Evolutionary conservation across 1,140 invertebrate genomes (phyloP).

Genomic region (Cyphomyrmex costatus): DNA sequence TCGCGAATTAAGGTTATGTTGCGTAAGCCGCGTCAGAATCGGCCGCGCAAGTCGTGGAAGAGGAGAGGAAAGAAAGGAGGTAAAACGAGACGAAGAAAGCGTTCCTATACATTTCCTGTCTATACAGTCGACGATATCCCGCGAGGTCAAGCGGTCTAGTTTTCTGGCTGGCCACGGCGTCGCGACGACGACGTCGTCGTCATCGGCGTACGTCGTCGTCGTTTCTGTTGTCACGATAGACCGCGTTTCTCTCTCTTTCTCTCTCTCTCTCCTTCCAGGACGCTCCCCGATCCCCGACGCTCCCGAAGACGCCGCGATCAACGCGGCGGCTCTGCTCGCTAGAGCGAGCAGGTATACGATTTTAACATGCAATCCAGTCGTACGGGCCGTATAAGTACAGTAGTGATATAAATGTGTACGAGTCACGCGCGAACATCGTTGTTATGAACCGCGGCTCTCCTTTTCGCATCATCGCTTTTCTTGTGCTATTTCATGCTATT

Average conservation of each 20-base stretch:
- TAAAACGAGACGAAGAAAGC: not conserved
- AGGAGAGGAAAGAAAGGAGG: not conserved
- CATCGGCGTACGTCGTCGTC: not conserved
- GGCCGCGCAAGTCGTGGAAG: not conserved
- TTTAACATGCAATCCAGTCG: not conserved
- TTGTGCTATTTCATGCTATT: slow-evolving; percentile 4
- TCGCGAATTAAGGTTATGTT: slow-evolving; percentile 38
- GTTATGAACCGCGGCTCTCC: not conserved
- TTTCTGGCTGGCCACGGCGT: not conserved
- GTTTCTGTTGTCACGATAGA: slow-evolving; percentile 8
- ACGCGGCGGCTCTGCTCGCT: not conserved
- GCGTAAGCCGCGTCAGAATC: slow-evolving; percentile 31
- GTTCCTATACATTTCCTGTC: slow-evolving; percentile 15
- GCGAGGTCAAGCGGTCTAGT: not conserved
- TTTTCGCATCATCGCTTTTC: not conserved
- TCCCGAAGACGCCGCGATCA: not conserved
- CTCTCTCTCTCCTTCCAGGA: not conserved
- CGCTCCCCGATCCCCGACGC: not conserved
- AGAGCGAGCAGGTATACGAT: not conserved
- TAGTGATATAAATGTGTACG: too few relatives aligned
- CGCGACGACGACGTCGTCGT: slow-evolving; percentile 8
- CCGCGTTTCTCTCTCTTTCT: not conserved
- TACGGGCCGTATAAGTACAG: too few relatives aligned
- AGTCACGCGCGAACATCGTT: slow-evolving; percentile 16
- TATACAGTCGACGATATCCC: not conserved